Conservation (phyloP, 2,797 vertebrate genomes). For the Pipistrellus nathusii region DNA sequence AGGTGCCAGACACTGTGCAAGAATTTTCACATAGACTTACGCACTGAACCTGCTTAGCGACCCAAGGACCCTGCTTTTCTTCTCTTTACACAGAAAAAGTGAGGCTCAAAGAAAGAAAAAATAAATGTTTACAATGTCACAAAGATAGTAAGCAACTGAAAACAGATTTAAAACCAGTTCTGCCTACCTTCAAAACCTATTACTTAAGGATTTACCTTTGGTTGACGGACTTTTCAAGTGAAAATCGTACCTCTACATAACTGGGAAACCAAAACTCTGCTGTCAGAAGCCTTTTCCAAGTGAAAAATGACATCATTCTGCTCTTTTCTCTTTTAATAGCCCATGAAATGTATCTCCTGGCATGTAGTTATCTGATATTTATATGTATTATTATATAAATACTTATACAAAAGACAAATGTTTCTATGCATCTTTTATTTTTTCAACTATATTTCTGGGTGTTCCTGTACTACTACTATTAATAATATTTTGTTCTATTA, state of each 20-base stretch:
- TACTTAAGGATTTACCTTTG: constrained; percentile 58
- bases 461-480: neutral
- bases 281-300: neutral
- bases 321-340: neutral
- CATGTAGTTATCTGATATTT: neutral
- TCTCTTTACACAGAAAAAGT: neutral
- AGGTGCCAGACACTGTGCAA: accelerated
- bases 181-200: constrained; percentile 48
- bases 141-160: constrained; percentile 34
- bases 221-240: constrained; percentile 56
- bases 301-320: neutral
- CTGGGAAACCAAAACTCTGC: neutral
- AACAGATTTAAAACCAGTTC: neutral
- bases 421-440: neutral
- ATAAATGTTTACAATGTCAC: constrained; percentile 9
- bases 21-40: neutral
- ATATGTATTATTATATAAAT: neutral
- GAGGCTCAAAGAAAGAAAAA: constrained; percentile 15
- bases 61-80: neutral
- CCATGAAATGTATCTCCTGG: neutral
- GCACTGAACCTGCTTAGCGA: neutral
- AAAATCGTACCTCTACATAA: neutral
- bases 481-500: neutral
- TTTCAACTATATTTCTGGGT: neutral
- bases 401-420: constrained; percentile 18